A percentile compares a stretch with the other conserved stretches of the same genome.
phyloP scores from a whole-genome alignment of 2,113 vertebrate species.

The Scopus umbretta region DNA sequence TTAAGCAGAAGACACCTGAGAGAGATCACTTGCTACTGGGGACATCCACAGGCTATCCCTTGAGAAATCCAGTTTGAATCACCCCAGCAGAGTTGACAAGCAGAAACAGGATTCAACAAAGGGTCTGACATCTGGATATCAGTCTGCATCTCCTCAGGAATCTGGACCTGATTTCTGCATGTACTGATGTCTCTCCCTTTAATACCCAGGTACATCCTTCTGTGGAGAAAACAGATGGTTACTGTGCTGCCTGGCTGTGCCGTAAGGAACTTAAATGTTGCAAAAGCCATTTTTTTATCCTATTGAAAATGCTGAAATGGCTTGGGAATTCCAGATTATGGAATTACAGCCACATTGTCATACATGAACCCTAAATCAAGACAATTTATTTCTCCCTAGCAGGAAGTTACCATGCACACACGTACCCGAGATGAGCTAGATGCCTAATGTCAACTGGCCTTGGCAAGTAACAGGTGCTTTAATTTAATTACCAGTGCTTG shows the following conservation, averaged over 20 bases:
- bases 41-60: neutral
- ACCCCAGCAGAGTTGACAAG: neutral
- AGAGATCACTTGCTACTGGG: neutral
- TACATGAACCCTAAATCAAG: neutral
- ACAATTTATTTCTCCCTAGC: neutral
- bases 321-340: neutral
- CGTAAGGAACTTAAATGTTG: accelerated
- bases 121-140: neutral
- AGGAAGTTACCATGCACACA: accelerated
- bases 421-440: neutral
- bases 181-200: neutral
- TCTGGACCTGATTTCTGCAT: neutral
- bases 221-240: neutral
- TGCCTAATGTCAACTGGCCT: neutral
- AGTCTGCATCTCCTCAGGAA: neutral
- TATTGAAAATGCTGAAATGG: neutral
- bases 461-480: neutral
- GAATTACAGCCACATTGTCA: neutral
- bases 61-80: neutral
- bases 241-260: neutral
- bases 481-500: neutral
- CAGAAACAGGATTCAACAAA: neutral
- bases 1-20: neutral
- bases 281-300: neutral
- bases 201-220: neutral